phyloP scores from a whole-genome alignment of 2,113 vertebrate species.

The Albula goreensis region DNA sequence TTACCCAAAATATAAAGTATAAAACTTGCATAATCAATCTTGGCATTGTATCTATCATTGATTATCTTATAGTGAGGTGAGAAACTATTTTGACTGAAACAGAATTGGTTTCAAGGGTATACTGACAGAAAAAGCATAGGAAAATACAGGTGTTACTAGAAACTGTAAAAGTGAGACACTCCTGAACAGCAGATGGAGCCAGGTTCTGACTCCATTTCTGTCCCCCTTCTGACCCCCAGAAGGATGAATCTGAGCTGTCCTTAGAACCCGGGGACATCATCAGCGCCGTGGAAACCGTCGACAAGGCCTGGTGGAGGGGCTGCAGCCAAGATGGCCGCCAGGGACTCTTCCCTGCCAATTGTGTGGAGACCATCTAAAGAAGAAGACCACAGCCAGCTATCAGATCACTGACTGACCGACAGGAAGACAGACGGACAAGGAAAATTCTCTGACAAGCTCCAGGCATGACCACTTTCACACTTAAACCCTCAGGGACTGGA shows the following conservation, averaged over 20 bases:
- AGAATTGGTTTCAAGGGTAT: no score
- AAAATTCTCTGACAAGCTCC: background rate
- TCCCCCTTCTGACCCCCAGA: slow-evolving; percentile 55
- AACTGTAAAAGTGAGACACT: no score
- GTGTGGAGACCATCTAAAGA: slow-evolving; percentile 69
- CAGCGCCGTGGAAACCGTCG: slow-evolving; percentile 69
- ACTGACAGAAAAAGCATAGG: no score
- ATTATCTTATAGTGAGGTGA: no score
- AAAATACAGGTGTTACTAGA: no score
- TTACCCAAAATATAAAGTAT: no score
- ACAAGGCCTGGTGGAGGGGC: slow-evolving; percentile 76
- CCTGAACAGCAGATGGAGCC: background rate
- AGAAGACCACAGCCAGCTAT: background rate
- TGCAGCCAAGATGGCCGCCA: slow-evolving; percentile 73
- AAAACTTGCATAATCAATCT: no score
- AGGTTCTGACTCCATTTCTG: background rate
- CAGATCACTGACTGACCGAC: slow-evolving; percentile 22
- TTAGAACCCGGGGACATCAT: slow-evolving; percentile 76
- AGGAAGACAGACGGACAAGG: background rate
- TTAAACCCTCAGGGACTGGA: slow-evolving; percentile 14
- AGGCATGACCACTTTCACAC: background rate
- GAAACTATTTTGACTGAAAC: no score
- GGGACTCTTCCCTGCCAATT: slow-evolving; percentile 75
- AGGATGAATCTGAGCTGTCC: slow-evolving; percentile 73
- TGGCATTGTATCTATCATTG: no score